Evolutionary conservation across 1,140 invertebrate species (phyloP), one percentile per base, ranked within the genome.

Genomic region (Drosophila paulistorum): DNA sequence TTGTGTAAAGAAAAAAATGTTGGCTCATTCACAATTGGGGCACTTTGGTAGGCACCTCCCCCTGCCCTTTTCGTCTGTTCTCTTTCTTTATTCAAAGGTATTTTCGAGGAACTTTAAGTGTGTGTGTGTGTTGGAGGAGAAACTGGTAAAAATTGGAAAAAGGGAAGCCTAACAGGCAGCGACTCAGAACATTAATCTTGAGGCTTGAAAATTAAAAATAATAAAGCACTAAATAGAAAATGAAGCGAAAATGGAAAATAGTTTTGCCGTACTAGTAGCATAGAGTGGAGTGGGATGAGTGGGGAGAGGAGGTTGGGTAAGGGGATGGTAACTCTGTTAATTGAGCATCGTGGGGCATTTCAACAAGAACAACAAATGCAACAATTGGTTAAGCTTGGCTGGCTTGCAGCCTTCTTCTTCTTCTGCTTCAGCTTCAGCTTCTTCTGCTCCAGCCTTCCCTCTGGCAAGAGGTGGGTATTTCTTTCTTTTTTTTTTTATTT

Each of bases 211-310:
- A 86, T 87, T 81, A 86, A 87, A 86, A 86, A 86, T 87, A 86
- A 87, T 82, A 87, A 87, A 86, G 83, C 82, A 86, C 82, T 82
- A 86, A 86, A 86, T 86, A 77, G 82, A 87, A 87, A 83, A 86
- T 77, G 72, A 87, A 82, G 82, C 79, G 59, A 55, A 68, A 17
- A 14, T 57, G 63, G 63, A n/a, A 54, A 9, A 39, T 39, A 23
- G 51, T 51, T 51, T 51, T 9, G 45, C 17, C 17, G 2, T 51
- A 11, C 10, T 23, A 23, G 7, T 23, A 2, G 17, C 9, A 23
- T 11, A 23, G 20, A 57, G 20, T 35, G 20, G 20, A 23, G 9
- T 17, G 20, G 64, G 48, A 23, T 68, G 23, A 26, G 26, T 37
- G 57, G 37, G 17, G 11, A 10, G 30, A 7, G 20, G 5, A 14